phyloP scores from a whole-genome alignment of 2,888 invertebrate species.

The Rhopalosiphum nymphaeae region DNA sequence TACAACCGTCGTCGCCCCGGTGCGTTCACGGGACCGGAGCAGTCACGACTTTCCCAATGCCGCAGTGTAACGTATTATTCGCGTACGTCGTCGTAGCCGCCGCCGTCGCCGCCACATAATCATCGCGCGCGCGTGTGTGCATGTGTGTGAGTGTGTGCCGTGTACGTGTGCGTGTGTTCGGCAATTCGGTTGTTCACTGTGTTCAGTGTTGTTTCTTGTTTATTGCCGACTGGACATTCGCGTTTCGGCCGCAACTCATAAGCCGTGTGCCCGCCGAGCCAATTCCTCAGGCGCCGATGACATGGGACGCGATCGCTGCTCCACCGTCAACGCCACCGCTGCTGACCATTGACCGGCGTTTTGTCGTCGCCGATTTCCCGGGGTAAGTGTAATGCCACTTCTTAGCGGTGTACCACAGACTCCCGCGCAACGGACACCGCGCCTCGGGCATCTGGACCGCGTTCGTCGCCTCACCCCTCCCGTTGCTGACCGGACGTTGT shows the following conservation, averaged over 20 bases:
- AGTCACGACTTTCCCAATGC: neutral
- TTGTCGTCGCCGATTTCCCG: neutral
- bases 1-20: neutral
- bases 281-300: neutral
- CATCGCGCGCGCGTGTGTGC: slow-evolving; percentile 16
- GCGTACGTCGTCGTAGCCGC: neutral
- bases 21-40: neutral
- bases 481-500: neutral
- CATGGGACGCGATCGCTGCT: slow-evolving; percentile 19
- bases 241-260: neutral
- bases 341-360: slow-evolving; percentile 44
- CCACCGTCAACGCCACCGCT: no score
- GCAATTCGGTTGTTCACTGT: neutral
- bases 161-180: neutral
- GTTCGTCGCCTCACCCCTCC: neutral
- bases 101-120: slow-evolving; percentile 30
- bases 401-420: neutral
- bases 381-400: slow-evolving; percentile 14
- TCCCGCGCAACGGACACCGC: neutral
- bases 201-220: slow-evolving; percentile 6
- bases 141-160: neutral
- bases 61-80: slow-evolving; percentile 18
- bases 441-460: neutral
- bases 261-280: neutral
- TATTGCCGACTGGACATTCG: neutral